Evolutionary conservation across 64 coral and sea anemone genomes (phyloP), one percentile per base, ranked within the genome.

Genomic region (Anthopleura sola): DNA sequence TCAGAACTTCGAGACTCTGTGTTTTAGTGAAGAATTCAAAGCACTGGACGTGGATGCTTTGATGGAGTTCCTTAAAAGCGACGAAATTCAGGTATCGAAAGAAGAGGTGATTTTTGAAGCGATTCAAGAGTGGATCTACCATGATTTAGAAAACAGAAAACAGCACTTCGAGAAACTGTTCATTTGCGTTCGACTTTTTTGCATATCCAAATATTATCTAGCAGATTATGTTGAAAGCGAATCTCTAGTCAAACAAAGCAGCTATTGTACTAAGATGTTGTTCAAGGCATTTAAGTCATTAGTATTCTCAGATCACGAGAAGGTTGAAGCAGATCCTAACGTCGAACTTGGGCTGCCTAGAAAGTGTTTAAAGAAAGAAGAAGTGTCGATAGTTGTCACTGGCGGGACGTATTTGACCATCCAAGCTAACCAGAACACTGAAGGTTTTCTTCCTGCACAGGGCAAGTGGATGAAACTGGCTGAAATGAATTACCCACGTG

Each of bases 51-150:
- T 62, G 5, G 37, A 60, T 23, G 7, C 66, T 11, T 24, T 91
- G 18, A 9, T 32, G 69, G 56, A 49, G 13, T 28, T 91, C 1
- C 29, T 91, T 14, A 51, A 68, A 46, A 36, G 84, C 62, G 89
- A 91, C 37, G 54, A 60, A 36, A 50, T 91, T 28, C 11, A 78
- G 13, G 66, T 91, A 12, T 55, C 53, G 2, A 38, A 19, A 31
- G 89, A 91, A 81, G 83, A 85, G 53, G 69, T 71, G 49, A 68
- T 91, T 47, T 85, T 39, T 50, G 89, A 91, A 68, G 89, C 83
- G 6, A 60, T 91, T 17, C 49, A 83, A 34, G 44, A 47, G n/a
- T 91, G 89, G 89, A 49, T 85, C 37, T 74, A 78, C 39, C 24
- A 56, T 55, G 81, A 90, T 56, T 36, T 77, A 14, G 49, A 79